Evolutionary conservation across 2,113 vertebrate genomes (phyloP).

Genomic region (Tympanuchus pallidicinctus): DNA sequence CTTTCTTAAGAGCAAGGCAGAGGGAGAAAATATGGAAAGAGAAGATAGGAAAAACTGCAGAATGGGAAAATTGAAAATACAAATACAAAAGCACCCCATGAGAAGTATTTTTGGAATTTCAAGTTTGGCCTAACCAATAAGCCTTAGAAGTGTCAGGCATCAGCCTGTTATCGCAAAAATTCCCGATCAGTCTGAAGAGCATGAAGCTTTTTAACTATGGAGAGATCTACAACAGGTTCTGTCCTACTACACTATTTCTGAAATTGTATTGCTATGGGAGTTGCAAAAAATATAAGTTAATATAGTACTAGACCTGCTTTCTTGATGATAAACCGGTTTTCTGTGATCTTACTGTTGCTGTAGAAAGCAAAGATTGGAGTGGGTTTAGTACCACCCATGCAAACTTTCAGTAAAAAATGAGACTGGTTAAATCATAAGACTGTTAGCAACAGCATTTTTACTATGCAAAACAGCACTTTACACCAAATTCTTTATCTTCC

Average conservation of each 20-base stretch:
- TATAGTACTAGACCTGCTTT: not conserved
- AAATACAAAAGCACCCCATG: not conserved
- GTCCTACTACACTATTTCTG: not conserved
- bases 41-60: not conserved
- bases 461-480: not conserved
- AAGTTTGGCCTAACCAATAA: not conserved
- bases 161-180: not conserved
- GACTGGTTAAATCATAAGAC: not conserved
- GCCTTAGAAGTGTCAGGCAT: not conserved
- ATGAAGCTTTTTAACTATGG: not conserved
- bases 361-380: not conserved
- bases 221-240: not conserved
- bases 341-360: not conserved
- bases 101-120: constrained; percentile 5
- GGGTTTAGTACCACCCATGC: not conserved
- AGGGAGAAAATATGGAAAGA: not conserved
- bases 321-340: not conserved
- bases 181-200: not conserved
- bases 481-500: not conserved
- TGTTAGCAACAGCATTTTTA: not conserved
- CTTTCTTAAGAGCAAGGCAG: not conserved
- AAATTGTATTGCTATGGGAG: not conserved
- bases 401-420: not conserved
- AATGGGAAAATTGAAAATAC: not conserved
- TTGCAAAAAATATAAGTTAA: not conserved